Evolutionary conservation across 2,113 vertebrate species (phyloP).

Genomic region (Elephantulus edwardii): DNA sequence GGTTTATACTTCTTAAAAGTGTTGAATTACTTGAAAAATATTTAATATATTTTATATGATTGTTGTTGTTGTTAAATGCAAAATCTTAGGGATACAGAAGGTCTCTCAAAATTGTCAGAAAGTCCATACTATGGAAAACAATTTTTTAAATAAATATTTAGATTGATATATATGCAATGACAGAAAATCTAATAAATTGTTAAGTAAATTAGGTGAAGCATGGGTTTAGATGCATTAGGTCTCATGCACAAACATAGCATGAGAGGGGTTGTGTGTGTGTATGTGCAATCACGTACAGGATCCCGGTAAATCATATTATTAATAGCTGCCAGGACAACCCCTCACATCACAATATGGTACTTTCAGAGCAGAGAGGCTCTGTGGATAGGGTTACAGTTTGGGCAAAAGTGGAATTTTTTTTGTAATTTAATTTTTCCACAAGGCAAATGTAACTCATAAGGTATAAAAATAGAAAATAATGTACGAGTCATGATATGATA

Average conservation of each 20-base stretch:
- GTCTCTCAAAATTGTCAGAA: background rate
- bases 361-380: conserved; percentile 4
- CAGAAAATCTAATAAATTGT: background rate
- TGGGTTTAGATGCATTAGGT: background rate
- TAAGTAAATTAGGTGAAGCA: background rate
- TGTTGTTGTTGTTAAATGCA: background rate
- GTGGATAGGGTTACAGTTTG: background rate
- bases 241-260: background rate
- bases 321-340: background rate
- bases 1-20: background rate
- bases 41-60: background rate
- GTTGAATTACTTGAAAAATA: background rate
- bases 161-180: background rate
- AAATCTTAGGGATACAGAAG: background rate
- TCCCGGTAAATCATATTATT: background rate
- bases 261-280: too few relatives aligned
- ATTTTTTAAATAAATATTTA: background rate
- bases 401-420: background rate
- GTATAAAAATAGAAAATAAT: conserved; percentile 10
- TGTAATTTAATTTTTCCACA: conserved; percentile 3
- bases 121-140: background rate
- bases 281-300: background rate
- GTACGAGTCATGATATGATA: background rate
- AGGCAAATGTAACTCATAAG: background rate
- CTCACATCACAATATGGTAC: background rate